A percentile compares a stretch with the other conserved stretches of the same genome.
These are phyloP conservation scores for Synanceia verrucosa DNA, from an alignment of 2,797 vertebrate species.

Conservation along the genomic window DNA sequence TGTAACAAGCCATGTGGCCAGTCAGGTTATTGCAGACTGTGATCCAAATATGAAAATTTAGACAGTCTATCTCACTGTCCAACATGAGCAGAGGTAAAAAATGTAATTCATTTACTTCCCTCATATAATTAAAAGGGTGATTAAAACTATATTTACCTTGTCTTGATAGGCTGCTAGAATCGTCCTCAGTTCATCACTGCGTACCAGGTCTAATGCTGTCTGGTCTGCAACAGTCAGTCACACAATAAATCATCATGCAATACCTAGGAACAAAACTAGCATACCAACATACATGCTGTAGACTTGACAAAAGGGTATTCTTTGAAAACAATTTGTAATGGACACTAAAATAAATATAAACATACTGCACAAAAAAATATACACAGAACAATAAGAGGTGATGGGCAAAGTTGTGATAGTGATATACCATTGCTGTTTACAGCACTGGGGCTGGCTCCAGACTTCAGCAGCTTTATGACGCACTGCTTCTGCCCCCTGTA, in stretches of 20 bases:
- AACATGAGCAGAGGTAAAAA: not conserved
- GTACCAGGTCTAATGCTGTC: slow-evolving; percentile 86
- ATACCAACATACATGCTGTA: not conserved
- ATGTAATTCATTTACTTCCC: not conserved
- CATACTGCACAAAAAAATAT: not conserved
- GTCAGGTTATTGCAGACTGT: not conserved
- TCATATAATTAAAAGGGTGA: not conserved
- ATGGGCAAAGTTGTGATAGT: slow-evolving; percentile 12
- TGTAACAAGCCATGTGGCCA: not conserved
- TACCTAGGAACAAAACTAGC: not conserved
- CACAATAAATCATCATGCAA: not conserved
- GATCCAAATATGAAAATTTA: not conserved
- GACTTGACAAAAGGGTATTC: not conserved
- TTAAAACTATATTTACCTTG: slow-evolving; percentile 69
- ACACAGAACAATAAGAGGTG: not conserved
- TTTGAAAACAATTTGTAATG: not conserved
- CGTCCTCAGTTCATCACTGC: slow-evolving; percentile 86
- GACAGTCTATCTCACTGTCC: not conserved
- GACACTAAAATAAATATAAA: not conserved
- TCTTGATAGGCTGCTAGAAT: slow-evolving; percentile 82
- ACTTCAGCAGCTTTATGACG: slow-evolving; percentile 88
- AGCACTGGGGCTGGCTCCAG: slow-evolving; percentile 84
- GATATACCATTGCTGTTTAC: slow-evolving; percentile 88
- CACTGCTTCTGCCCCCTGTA: slow-evolving; percentile 92
- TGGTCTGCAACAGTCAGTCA: slow-evolving; percentile 80